Percentiles rank a stretch among this genome's conserved stretches.
These are phyloP conservation scores for Pterophyllum scalare DNA, from an alignment of 2,113 vertebrate species.

Conservation along the genomic window DNA sequence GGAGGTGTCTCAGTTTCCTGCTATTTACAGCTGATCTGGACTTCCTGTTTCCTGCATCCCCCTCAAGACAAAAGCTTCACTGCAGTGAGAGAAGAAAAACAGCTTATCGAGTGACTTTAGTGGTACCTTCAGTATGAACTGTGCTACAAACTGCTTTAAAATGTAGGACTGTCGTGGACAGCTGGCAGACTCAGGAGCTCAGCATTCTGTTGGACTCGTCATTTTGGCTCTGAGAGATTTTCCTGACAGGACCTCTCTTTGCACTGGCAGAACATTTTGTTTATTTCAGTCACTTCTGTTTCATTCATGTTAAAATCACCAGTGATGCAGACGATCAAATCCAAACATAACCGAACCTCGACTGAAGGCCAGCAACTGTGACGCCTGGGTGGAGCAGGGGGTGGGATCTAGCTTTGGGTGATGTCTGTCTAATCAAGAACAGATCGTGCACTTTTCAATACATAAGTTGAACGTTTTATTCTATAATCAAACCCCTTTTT, in stretches of 20 bases:
- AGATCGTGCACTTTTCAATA: no score
- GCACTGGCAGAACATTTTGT: slow-evolving; percentile 11
- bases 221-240: no score
- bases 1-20: slow-evolving; percentile 38
- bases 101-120: background rate
- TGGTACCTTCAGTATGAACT: no score
- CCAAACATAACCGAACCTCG: background rate
- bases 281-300: slow-evolving; percentile 1
- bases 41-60: slow-evolving; percentile 72
- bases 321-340: background rate
- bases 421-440: no score
- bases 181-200: no score
- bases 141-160: no score
- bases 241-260: background rate
- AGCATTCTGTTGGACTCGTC: no score
- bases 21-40: slow-evolving; percentile 22
- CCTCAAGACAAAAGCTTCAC: slow-evolving; percentile 25
- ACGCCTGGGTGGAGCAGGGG: no score
- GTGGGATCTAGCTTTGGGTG: no score
- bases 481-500: no score
- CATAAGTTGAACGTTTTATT: no score
- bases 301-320: background rate
- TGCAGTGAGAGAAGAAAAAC: background rate
- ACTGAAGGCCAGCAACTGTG: background rate
- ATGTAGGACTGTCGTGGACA: no score